Evolutionary conservation across 2,888 invertebrate species (phyloP).

Genomic region (Drosophila subsilvestris): DNA sequence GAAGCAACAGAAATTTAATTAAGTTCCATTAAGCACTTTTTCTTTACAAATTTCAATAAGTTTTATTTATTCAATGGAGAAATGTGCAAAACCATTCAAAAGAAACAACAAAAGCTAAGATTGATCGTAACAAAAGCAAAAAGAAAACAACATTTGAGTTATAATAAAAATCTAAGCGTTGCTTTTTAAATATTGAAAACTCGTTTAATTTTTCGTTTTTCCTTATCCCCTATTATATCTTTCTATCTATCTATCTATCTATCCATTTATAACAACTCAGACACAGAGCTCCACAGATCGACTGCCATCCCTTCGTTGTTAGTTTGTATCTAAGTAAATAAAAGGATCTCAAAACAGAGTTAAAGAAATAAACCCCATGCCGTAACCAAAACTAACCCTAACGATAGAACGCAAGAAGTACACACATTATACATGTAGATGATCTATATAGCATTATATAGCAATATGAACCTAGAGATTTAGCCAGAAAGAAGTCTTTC

Average conservation of each 20-base stretch:
- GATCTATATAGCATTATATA: slow-evolving; percentile 35
- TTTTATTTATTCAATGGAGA: slow-evolving; percentile 71
- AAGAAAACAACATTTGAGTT: slow-evolving; percentile 56
- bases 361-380: slow-evolving; percentile 36
- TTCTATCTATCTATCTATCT: neutral
- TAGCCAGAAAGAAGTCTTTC: slow-evolving; percentile 29
- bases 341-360: slow-evolving; percentile 66
- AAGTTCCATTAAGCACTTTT: slow-evolving; percentile 47
- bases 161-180: slow-evolving; percentile 73
- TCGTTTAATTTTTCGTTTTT: slow-evolving; percentile 29
- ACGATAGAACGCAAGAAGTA: slow-evolving; percentile 59
- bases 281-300: slow-evolving; percentile 11
- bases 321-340: slow-evolving; percentile 22
- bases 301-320: slow-evolving; percentile 11
- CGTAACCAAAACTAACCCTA: slow-evolving; percentile 70
- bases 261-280: neutral
- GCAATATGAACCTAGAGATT: slow-evolving; percentile 46
- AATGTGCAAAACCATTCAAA: slow-evolving; percentile 52
- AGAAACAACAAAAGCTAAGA: slow-evolving; percentile 30
- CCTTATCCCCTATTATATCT: neutral
- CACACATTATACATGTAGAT: slow-evolving; percentile 46
- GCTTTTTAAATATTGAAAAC: slow-evolving; percentile 66
- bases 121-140: slow-evolving; percentile 21
- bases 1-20: slow-evolving; percentile 40
- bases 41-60: slow-evolving; percentile 56